Conservation (phyloP, 2,797 vertebrate species). For the Rhynchotus rufescens region DNA sequence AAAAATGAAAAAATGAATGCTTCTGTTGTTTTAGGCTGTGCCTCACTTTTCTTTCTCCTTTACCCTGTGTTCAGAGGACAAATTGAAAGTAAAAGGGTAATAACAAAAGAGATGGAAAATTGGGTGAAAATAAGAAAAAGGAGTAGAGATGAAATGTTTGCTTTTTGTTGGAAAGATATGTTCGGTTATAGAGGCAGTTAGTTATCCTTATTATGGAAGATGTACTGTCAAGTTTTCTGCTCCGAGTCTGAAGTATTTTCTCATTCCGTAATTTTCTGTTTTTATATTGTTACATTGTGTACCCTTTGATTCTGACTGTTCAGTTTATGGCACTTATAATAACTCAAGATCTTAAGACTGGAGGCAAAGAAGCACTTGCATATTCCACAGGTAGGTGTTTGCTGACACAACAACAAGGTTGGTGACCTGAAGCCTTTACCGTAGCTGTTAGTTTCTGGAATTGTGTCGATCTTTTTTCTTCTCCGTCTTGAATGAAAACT, state of each 20-base stretch:
- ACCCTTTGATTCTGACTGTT: background rate
- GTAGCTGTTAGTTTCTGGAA: background rate
- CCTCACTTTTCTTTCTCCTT: background rate
- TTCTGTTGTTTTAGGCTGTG: background rate
- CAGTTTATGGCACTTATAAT: background rate
- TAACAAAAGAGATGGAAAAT: background rate
- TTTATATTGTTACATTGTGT: background rate
- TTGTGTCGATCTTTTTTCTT: background rate
- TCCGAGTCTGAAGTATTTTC: background rate
- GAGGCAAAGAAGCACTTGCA: background rate
- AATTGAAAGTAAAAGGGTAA: rapidly evolving
- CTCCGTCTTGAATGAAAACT: background rate
- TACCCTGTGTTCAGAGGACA: background rate
- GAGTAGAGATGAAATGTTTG: background rate
- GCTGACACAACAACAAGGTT: background rate
- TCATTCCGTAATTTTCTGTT: background rate
- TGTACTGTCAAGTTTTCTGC: background rate
- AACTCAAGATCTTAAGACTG: background rate
- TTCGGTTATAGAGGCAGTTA: background rate
- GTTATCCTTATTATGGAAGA: background rate
- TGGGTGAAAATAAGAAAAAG: background rate
- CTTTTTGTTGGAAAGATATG: background rate
- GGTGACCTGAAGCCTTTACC: background rate
- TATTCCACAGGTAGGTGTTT: background rate
- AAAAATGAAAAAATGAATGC: rapidly evolving